A percentile compares a stretch with the other conserved stretches of the same genome.
phyloP scores from a whole-genome alignment of 2,888 invertebrate genomes.

The Rosalia funebris region DNA sequence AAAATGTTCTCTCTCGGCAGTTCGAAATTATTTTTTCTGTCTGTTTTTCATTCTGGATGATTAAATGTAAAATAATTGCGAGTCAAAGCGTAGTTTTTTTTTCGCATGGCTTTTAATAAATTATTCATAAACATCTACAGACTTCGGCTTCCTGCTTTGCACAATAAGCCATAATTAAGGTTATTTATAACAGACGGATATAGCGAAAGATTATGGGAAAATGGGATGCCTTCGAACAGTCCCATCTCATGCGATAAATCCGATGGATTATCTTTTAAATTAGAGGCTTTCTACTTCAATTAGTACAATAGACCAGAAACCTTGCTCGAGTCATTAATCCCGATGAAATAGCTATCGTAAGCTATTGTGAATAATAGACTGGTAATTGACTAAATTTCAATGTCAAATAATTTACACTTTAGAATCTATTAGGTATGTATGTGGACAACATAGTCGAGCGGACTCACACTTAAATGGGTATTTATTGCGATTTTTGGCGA shows the following conservation, averaged over 20 bases:
- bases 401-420: constrained; percentile 2
- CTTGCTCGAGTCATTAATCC: neutral
- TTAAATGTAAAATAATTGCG: too few species aligned
- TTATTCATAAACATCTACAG: constrained; percentile 22
- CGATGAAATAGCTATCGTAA: neutral
- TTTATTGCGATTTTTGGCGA: too few species aligned
- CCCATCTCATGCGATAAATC: constrained; percentile 15
- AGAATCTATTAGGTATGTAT: too few species aligned
- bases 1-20: too few species aligned
- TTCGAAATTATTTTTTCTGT: too few species aligned
- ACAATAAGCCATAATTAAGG: constrained; percentile 30
- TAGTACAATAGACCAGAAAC: neutral
- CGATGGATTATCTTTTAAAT: constrained; percentile 13
- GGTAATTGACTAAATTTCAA: constrained; percentile 7
- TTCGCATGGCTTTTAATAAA: constrained; percentile 18
- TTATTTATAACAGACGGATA: constrained; percentile 31
- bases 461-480: neutral
- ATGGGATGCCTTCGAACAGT: constrained; percentile 2
- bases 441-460: too few species aligned
- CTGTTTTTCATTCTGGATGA: too few species aligned
- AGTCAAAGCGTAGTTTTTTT: neutral
- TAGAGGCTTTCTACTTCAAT: neutral
- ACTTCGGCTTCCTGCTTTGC: constrained; percentile 14
- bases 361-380: neutral
- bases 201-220: constrained; percentile 32